A percentile compares a stretch with the other conserved stretches of the same genome.
Conservation (phyloP, 2,888 invertebrate species). For the Drosophila anceps region DNA sequence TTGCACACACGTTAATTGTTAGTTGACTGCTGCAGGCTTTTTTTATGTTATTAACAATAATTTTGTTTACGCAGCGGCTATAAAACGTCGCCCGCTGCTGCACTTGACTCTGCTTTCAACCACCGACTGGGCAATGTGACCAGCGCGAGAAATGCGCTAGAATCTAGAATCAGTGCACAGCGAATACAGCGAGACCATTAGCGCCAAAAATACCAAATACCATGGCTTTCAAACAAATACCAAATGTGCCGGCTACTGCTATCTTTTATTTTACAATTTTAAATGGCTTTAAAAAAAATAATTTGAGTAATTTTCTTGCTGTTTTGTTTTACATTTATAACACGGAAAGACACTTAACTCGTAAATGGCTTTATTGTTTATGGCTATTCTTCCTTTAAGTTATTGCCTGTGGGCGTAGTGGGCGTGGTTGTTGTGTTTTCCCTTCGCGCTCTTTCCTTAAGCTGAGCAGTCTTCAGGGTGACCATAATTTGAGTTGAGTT, state of each 20-base stretch:
- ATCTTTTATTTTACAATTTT: conserved; percentile 4
- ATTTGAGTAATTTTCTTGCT: neutral
- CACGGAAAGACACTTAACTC: conserved; percentile 27
- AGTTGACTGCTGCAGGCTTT: neutral
- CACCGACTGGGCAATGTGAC: conserved; percentile 54
- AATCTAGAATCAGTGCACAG: conserved; percentile 12
- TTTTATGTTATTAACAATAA: conserved; percentile 59
- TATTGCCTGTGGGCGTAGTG: neutral
- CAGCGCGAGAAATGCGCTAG: conserved; percentile 5
- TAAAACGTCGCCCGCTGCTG: conserved; percentile 43
- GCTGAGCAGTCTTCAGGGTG: conserved; percentile 92
- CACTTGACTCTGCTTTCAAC: conserved; percentile 58
- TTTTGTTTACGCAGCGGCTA: conserved; percentile 67
- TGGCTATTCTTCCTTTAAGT: conserved; percentile 47
- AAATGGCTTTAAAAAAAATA: neutral
- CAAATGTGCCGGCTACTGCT: conserved; percentile 5
- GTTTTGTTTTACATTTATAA: conserved; percentile 24
- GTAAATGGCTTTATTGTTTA: conserved; percentile 1
- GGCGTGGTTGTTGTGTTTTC: conserved; percentile 66
- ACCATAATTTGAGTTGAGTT: conserved; percentile 95
- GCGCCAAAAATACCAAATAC: conserved; percentile 27
- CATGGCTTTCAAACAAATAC: conserved; percentile 14
- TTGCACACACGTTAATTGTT: conserved; percentile 16
- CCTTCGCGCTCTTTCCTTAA: conserved; percentile 89
- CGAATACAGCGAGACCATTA: conserved; percentile 1